Conservation (phyloP, 2,797 vertebrate genomes). For the Sebastes matsubarae region DNA sequence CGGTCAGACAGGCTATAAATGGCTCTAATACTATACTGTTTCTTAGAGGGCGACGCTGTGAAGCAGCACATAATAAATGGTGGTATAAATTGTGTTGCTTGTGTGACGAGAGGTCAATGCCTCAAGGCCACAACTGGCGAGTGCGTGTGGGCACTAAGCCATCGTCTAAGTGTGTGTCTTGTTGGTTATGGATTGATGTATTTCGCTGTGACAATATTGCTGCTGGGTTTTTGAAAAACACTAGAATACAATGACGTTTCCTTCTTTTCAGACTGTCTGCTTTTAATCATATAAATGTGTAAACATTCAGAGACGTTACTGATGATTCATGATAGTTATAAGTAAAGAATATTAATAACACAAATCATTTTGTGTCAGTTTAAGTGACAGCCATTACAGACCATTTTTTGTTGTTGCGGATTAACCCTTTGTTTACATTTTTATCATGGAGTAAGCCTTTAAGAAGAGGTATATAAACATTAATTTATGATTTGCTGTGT, state of each 20-base stretch:
- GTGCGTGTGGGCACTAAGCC: not conserved
- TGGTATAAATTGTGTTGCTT: slow-evolving; percentile 7
- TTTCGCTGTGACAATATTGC: not conserved
- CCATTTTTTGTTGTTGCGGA: not conserved
- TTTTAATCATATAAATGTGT: not conserved
- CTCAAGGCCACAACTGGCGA: slow-evolving; percentile 42
- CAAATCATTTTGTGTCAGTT: not conserved
- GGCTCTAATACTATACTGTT: slow-evolving; percentile 15
- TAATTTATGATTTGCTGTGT: not conserved
- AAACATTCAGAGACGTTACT: not conserved
- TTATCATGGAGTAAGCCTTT: not conserved
- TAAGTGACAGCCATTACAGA: not conserved
- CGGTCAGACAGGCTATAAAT: slow-evolving; percentile 48
- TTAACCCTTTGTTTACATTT: not conserved
- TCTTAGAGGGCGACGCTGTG: slow-evolving; percentile 18
- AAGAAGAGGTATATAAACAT: not conserved
- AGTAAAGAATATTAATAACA: not conserved
- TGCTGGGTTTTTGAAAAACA: not conserved
- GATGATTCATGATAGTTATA: too few relatives aligned
- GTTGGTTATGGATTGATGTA: slow-evolving; percentile 1
- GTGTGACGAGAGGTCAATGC: slow-evolving; percentile 22
- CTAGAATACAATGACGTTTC: not conserved
- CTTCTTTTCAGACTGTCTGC: not conserved
- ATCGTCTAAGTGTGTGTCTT: slow-evolving; percentile 16
- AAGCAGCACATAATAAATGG: slow-evolving; percentile 45